Percentiles rank a stretch among this genome's conserved stretches.
Evolutionary conservation across 2,888 invertebrate species (phyloP).

Genomic region (Panzeria rudis): DNA sequence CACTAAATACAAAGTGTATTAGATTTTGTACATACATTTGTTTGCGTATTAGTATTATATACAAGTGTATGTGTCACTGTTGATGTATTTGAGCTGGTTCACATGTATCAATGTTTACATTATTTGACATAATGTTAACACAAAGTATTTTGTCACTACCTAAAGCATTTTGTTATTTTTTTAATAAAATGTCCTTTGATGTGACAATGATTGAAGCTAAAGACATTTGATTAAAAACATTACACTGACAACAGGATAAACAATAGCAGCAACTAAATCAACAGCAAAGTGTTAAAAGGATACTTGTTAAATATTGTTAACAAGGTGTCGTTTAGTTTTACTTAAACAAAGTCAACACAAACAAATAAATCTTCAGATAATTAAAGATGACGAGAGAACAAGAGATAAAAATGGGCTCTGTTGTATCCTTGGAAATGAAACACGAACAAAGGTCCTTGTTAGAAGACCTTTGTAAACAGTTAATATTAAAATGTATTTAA

Average conservation of each 20-base stretch:
- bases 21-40: background rate
- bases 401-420: background rate
- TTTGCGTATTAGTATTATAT: background rate
- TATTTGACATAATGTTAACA: constrained; percentile 54
- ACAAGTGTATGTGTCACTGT: background rate
- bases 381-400: constrained; percentile 7
- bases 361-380: constrained; percentile 5
- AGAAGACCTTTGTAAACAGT: background rate
- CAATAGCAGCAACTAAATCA: constrained; percentile 24
- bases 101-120: constrained; percentile 12
- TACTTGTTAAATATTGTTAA: constrained; percentile 3
- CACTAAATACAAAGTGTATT: constrained; percentile 13
- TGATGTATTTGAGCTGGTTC: background rate
- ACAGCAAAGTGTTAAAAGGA: constrained; percentile 21
- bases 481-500: background rate
- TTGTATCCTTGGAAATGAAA: background rate
- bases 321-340: background rate
- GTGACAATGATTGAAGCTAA: constrained; percentile 40
- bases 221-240: constrained; percentile 57
- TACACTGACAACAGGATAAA: constrained; percentile 50
- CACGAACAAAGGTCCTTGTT: background rate
- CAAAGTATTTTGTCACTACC: constrained; percentile 34
- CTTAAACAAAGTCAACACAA: constrained; percentile 2
- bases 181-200: background rate
- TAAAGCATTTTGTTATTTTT: constrained; percentile 23